A percentile compares a stretch with the other conserved stretches of the same genome.
These are phyloP conservation scores for Acomys russatus DNA, from an alignment of 2,797 vertebrate genomes.

Conservation along the genomic window DNA sequence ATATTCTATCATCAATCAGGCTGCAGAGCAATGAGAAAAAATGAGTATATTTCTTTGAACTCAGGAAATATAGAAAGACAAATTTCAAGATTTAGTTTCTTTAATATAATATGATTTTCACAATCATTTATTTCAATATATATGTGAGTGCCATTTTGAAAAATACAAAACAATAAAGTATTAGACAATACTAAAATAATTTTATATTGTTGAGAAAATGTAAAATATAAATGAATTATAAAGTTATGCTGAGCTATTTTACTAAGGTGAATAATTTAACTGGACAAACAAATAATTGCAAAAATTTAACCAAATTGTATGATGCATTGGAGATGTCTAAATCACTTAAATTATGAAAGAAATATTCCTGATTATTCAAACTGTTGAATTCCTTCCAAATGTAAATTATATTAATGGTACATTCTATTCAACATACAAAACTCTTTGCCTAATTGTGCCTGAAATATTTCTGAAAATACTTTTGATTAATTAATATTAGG, in stretches of 20 bases:
- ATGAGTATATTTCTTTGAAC: not conserved
- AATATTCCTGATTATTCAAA: not conserved
- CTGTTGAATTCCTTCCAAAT: not conserved
- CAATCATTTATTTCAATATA: not conserved
- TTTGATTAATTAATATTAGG: not conserved
- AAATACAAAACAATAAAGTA: not conserved
- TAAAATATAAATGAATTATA: not conserved
- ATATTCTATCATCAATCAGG: conserved; percentile 1
- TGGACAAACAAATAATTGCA: not conserved
- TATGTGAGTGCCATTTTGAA: not conserved
- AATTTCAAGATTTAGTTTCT: conserved; percentile 38
- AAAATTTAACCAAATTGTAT: not conserved
- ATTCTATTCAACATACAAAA: not conserved
- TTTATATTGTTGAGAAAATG: not conserved
- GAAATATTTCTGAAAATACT: not conserved
- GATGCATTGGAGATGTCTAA: not conserved
- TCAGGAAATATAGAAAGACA: not conserved
- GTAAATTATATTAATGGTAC: not conserved
- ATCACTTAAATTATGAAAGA: not conserved
- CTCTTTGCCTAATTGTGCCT: not conserved
- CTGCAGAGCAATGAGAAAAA: not conserved
- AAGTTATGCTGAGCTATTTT: not conserved
- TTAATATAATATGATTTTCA: conserved; percentile 63
- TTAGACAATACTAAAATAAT: not conserved
- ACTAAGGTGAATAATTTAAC: not conserved